Evolutionary conservation across 2,888 invertebrate species (phyloP), one percentile per base, ranked within the genome.

Genomic region (Cephus runcator): DNA sequence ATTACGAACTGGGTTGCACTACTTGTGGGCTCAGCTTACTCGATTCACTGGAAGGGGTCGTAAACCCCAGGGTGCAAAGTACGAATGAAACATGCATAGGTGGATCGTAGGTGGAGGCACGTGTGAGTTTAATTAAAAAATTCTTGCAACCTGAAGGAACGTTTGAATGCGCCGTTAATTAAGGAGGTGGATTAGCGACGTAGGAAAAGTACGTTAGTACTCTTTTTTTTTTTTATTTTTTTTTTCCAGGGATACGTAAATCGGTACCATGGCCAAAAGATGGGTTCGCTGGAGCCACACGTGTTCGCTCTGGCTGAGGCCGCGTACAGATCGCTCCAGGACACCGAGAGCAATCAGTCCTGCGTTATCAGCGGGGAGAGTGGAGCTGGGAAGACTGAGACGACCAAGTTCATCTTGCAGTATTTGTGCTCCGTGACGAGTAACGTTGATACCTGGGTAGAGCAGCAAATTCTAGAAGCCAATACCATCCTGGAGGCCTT

Each of bases 361-460:
- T 96, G 97, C 87, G 97, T 98, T 77, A 98, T 98, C 93, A 97
- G 97, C 69, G 98, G 98, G 2, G 98, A 98, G 92, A 97, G 97
- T 87, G 98, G 98, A 9, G 97, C 98, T 6, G 98, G 98, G 76
- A 98, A 98, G 92, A 98, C 98, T 1, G 98, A 98, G 92, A 97
- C 97, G 76, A 98, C 98, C 4, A 97, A 98, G 91, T 95, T 98
- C 88, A 97, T 98, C 84, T 93, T 98, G 81, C 97, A 98, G 92
- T 98, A 98, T 92, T 93, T 98, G 76, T 98, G 98, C 92, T 96
- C 97, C 23, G 97, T 98, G 11, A 96, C 96, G 11, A 95, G 95
- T 85, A 95, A 96, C 86, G 95, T 95, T 68, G 95, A 95, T 80
- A 96, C 97, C 1, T 98, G 98, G 98, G 97, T 98, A n/a, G 97